Evolutionary conservation across 2,888 invertebrate species (phyloP), one percentile per base, ranked within the genome.

Genomic region (Drosophila sordidapex): DNA sequence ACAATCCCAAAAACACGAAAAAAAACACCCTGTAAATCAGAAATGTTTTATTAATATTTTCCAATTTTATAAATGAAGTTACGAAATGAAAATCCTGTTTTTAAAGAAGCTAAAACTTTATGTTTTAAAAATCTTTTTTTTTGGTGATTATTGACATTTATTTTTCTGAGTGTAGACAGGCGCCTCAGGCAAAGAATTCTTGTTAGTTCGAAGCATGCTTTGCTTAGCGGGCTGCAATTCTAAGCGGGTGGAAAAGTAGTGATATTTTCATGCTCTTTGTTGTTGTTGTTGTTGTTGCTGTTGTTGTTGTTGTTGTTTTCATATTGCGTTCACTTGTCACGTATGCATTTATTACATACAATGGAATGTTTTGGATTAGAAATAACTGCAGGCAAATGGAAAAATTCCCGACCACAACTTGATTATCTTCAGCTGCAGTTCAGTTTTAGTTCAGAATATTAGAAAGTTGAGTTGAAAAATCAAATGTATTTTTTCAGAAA

Each of bases 251-350:
- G 40, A 46, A 33, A 31, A 33, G 15, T 46, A 7, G 15, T 59
- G 15, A 70, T 46, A 61, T 48, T 35, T 60, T 51, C 49, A 49
- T 46, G 40, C 31, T 65, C 5, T 21, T 54, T 33, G 72, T 49
- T 33, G 71, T 59, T 57, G 60, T 21, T 31, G 25, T 25, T 25
- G 31, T 31, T 2, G 31, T 54, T 31, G 71, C 43, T 59, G 25
- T 27, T 27, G 31, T 31, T 2, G 31, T 49, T 33, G 71, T 49
- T 59, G 43, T 59, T 52, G 60, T 27, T 33, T 33, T 33, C 33
- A 33, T 63, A 38, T 51, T 62, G 48, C 21, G 51, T 38, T 48
- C 56, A 57, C 53, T 60, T 74, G 74, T 67, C 72, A 60, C 56
- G 59, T 59, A 15, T 60, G 56, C 27, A 21, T 46, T 54, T 10